Base-by-base conservation (phyloP, 2,113 vertebrate genomes). In the Corythornis vintsioides region DNA sequence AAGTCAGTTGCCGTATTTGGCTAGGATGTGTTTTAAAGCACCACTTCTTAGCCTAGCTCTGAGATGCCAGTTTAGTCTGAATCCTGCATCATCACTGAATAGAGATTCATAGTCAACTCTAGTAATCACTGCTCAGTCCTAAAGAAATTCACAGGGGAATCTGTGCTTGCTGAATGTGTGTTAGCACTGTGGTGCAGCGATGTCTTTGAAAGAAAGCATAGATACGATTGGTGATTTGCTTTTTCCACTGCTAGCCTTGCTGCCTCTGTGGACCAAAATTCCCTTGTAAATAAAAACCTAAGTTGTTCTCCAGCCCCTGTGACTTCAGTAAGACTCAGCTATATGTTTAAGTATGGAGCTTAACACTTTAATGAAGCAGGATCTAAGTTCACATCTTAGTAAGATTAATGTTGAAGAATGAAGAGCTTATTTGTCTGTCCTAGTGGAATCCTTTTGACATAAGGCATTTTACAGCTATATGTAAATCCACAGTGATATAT, bases 381-480 rank as follows among this genome's bases (percentile, higher is more conserved):
- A 40, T 55, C 70, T 70, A 59, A 88, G 55, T 69, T 92, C 80
- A 53, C 66, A 20, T 59, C 47, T 94, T 57, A 7, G 26, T 64
- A 86, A 81, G 80, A 78, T 31, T 59, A 14, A 74, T 71, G 73
- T 22, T 92, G 47, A 72, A 50, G 65, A 90, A 63, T 82, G 28
- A 88, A 72, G 59, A 83, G 33, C 59, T 85, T 95, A 75, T 87
- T 95, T 95, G 77, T 81, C 76, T 95, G 55, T 82, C 63, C 59
- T 73, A 28, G 17, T 70, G 81, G 55, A 95, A 79, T 87, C 56
- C 31, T 70, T 79, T 76, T 76, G 47, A 26, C 47, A 70, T 77
- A 83, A 73, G 13, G 43, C 24, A 80, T 88, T 92, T 96, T 86
- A 77, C 91, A 92, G 75, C 69, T 89, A 13, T 86, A 61, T 86